Evolutionary conservation across 2,113 vertebrate genomes (phyloP), one percentile per base, ranked within the genome.

Genomic region (Cyprinus carpio): DNA sequence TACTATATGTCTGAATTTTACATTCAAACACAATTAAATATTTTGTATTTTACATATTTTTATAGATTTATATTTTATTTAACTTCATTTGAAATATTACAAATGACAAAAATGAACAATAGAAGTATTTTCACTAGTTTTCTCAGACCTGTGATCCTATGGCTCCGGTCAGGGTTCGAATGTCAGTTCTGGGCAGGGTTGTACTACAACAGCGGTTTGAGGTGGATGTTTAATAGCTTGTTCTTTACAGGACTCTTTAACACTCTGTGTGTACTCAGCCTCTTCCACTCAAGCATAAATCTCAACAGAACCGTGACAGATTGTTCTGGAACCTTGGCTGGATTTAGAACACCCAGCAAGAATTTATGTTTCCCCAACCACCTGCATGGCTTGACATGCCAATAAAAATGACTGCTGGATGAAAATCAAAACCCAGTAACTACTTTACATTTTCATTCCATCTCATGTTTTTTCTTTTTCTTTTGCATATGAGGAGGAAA

Each of bases 241-340:
- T 79, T 75, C 81, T 75, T 83, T 83, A 65, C 60, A 81, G 58
- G 34, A 81, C 78, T 81, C 71, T 60, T 82, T 82, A 72, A 56
- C 49, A 72, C 67, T 18, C 46, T 15, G 29, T 83, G 81, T 83
- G 67, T 54, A 74, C 67, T 84, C 31, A 20, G 60, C 43, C 23
- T 77, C 43, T 76, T 76, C 56, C 80, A 37, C 29, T 71, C 43
- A 18, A 71, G 25, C 65, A 82, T 75, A 76, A 77, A 51, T 84
- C 83, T 84, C 40, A 60, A 58, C 71, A 62, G 46, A 84, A 65
- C 83, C 72, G 6, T 76, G 60, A 84, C 83, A 65, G 83, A 65
- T 51, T 2, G 74, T 77, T 84, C 60, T 76, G 83, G 58, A 76
- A 75, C 83, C 60, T 34, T 76, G 83, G 72, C 83, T 25, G 58